Conservation (phyloP, 2,113 vertebrate genomes). For the Onychostoma macrolepis region DNA sequence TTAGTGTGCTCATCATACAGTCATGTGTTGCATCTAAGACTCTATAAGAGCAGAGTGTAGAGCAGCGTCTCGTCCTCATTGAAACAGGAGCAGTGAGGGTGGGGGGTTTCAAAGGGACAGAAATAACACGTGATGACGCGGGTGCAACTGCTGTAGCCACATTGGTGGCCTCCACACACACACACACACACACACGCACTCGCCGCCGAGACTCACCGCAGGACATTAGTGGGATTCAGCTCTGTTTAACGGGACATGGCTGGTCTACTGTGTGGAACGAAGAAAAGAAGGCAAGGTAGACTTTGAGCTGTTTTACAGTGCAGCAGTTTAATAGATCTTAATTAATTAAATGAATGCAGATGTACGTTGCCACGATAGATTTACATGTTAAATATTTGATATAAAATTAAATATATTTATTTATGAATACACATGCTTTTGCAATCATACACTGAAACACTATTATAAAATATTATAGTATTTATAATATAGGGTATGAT, state of each 20-base stretch:
- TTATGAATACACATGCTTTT: not conserved
- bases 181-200: constrained; percentile 40
- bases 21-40: too few species aligned
- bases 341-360: not conserved
- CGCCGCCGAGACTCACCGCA: not conserved
- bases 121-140: constrained; percentile 76
- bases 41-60: not conserved
- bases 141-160: constrained; percentile 64
- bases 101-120: constrained; percentile 78
- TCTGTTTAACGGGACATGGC: constrained; percentile 74
- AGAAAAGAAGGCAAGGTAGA: constrained; percentile 84
- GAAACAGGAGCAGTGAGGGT: constrained; percentile 76
- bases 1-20: constrained; percentile 2
- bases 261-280: constrained; percentile 83
- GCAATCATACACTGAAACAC: not conserved
- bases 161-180: constrained; percentile 52
- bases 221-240: constrained; percentile 45
- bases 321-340: not conserved
- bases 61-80: constrained; percentile 35
- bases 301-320: constrained; percentile 19
- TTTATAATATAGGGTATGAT: not conserved
- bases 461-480: not conserved
- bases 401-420: too few species aligned
- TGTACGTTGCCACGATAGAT: not conserved
- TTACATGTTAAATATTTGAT: not conserved